Percentiles rank a stretch among this genome's conserved stretches.
These are phyloP conservation scores for Gallinago undulata DNA, from an alignment of 2,113 vertebrate species.

Conservation along the genomic window DNA sequence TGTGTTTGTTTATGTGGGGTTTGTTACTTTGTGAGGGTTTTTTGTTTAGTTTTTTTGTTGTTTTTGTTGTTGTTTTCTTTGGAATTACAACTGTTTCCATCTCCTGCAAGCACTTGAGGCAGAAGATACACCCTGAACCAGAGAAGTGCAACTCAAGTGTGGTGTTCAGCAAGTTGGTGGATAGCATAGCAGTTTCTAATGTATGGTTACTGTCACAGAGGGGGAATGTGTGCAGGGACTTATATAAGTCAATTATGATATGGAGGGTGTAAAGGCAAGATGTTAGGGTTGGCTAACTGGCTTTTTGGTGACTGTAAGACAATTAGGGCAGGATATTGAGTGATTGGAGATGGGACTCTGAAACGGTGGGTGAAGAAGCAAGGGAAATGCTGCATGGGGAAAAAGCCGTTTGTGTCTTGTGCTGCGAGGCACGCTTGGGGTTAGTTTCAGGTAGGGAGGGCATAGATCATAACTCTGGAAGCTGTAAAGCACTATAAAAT, in stretches of 20 bases:
- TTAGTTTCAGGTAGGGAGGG: neutral
- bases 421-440: neutral
- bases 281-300: neutral
- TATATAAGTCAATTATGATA: accelerated
- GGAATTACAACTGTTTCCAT: neutral
- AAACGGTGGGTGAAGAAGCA: neutral
- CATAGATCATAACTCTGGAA: neutral
- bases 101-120: neutral
- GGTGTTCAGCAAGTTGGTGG: neutral
- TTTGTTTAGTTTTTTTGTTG: neutral
- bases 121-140: neutral
- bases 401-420: neutral
- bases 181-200: neutral
- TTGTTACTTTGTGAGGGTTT: neutral
- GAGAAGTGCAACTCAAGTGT: neutral
- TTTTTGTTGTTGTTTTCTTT: neutral
- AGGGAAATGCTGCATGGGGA: neutral
- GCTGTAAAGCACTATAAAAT: neutral
- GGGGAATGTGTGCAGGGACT: neutral
- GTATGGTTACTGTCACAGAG: neutral
- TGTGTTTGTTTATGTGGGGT: neutral
- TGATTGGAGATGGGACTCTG: neutral
- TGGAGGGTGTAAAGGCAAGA: neutral
- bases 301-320: neutral
- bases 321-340: neutral